Evolutionary conservation across 2,888 invertebrate species (phyloP), one percentile per base, ranked within the genome.

Genomic region (Gymnosoma rotundatum): DNA sequence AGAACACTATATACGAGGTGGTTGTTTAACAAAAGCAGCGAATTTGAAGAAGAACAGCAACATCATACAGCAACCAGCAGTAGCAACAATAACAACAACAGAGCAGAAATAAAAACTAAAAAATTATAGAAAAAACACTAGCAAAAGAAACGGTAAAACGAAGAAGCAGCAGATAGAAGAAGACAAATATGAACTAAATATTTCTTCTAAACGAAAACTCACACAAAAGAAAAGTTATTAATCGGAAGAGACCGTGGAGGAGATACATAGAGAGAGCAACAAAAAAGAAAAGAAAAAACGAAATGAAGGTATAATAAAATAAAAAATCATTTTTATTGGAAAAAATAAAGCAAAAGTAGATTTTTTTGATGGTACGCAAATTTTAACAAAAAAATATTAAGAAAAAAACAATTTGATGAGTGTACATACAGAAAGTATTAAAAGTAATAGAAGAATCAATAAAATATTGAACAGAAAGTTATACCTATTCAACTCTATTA

Each of bases 131-230:
- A 74, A 75, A 81, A 38, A 45, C 52, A 69, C 80, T 80, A 88
- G 86, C 86, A 88, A 88, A 90, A 84, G 78, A 84, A 91, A 90
- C 90, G 90, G 90, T 90, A 90, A 90, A 91, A 88, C 89, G 90
- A 89, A 90, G 90, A 90, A 87, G 88, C 89, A 87, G 84, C 70
- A 84, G 70, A 78, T 81, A 84, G 78, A 83, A 89, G 86, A 76
- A 89, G 86, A 76, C 87, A 86, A 87, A 86, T 83, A 86, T 87
- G 86, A 87, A 87, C 87, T 87, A 87, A 87, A 86, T 88, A 87
- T 83, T 75, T 80, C 64, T 84, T 76, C 64, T 86, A 83, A 85
- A 87, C 86, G 84, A 87, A 87, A 84, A 87, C 84, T 86, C 80
- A 85, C 78, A 89, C 87, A 89, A 84, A 88, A 89, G 87, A 82